Percentiles rank a stretch among this genome's conserved stretches.
Evolutionary conservation across 2,888 invertebrate species (phyloP).

Genomic region (Hyalella azteca): DNA sequence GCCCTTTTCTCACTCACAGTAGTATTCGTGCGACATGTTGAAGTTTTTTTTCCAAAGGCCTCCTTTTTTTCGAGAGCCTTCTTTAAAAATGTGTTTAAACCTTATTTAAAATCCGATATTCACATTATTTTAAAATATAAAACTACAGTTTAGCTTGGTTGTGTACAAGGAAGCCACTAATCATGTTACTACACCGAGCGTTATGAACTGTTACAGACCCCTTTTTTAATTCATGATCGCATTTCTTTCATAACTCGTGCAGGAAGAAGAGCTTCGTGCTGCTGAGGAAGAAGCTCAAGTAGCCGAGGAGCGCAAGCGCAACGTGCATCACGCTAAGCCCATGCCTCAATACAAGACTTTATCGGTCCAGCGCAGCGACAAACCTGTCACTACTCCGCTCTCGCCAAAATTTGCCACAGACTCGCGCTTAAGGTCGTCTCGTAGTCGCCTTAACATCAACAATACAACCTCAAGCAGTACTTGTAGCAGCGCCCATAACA

Average conservation of each 20-base stretch:
- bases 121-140: too few species aligned
- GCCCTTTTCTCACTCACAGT: not conserved
- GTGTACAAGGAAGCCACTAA: too few species aligned
- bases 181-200: too few species aligned
- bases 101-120: too few species aligned
- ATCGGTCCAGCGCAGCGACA: constrained; percentile 50
- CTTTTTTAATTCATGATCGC: too few species aligned
- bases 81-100: too few species aligned
- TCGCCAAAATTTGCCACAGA: constrained; percentile 52
- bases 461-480: not conserved
- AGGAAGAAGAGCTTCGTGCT: constrained; percentile 64
- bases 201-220: too few species aligned
- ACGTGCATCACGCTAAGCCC: constrained; percentile 60
- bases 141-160: too few species aligned
- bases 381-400: constrained; percentile 42
- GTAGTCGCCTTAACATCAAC: constrained; percentile 23
- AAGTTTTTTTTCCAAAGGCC: too few species aligned
- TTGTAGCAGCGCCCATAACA: not conserved
- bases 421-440: constrained; percentile 28
- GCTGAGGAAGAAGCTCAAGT: constrained; percentile 68
- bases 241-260: too few species aligned
- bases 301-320: constrained; percentile 62
- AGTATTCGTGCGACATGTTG: too few species aligned
- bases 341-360: constrained; percentile 57
- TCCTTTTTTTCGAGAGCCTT: too few species aligned